Conservation (phyloP, 2,113 vertebrate species). For the Microcebus jonahi region DNA sequence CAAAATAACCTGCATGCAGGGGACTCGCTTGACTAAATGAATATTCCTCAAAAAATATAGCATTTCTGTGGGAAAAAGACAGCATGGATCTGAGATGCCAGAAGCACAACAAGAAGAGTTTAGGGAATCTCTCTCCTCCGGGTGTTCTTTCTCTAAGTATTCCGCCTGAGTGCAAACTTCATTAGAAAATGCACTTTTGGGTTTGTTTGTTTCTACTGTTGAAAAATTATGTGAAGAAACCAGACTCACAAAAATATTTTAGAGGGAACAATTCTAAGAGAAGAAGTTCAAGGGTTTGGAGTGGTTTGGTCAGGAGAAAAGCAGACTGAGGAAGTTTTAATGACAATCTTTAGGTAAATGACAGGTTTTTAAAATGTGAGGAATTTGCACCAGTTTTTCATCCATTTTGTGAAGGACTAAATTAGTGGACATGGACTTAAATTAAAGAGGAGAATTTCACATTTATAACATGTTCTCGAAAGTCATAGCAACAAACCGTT, state of each 20-base stretch:
- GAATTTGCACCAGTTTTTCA: neutral
- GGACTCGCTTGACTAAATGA: neutral
- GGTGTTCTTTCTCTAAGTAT: neutral
- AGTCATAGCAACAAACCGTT: neutral
- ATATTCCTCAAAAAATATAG: neutral
- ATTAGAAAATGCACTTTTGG: neutral
- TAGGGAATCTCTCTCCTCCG: neutral
- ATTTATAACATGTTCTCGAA: neutral
- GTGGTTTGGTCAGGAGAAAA: neutral
- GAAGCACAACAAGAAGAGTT: accelerated
- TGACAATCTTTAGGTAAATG: slow-evolving; percentile 21
- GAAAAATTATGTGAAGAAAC: neutral
- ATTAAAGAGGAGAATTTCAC: slow-evolving; percentile 51
- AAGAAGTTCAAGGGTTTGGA: neutral
- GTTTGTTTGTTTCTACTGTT: neutral
- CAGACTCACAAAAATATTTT: neutral
- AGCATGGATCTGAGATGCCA: neutral
- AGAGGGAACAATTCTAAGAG: neutral
- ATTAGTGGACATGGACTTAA: slow-evolving; percentile 39
- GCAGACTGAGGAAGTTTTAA: neutral
- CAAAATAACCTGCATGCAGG: neutral
- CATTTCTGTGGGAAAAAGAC: neutral
- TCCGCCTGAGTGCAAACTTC: neutral
- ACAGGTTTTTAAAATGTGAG: neutral
- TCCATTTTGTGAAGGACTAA: slow-evolving; percentile 7